Evolutionary conservation across 2,888 invertebrate genomes (phyloP).

Genomic region (Conistra vaccinii): DNA sequence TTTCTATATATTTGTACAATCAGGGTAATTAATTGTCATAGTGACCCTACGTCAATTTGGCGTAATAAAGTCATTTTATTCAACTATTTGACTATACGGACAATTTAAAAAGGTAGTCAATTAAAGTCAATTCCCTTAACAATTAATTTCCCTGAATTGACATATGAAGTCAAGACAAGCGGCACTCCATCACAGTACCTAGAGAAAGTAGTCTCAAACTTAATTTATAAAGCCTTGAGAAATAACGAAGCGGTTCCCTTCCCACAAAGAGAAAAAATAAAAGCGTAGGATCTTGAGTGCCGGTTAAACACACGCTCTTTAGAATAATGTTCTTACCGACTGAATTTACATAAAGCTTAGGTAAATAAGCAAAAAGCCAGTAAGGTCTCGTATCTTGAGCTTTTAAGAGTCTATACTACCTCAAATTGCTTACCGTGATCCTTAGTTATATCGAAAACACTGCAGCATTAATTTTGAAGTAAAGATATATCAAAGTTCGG

Average conservation of each 20-base stretch:
- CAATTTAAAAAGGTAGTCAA: no score
- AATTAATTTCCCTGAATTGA: no score
- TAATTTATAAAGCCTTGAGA: constrained; percentile 32
- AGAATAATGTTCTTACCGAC: constrained; percentile 57
- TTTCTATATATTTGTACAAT: neutral
- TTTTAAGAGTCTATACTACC: constrained; percentile 21
- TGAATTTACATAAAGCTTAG: constrained; percentile 57
- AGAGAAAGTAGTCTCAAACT: constrained; percentile 17
- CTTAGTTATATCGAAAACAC: no score
- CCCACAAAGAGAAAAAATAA: constrained; percentile 50
- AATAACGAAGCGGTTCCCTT: constrained; percentile 49
- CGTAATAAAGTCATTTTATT: neutral
- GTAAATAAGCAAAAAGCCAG: constrained; percentile 63
- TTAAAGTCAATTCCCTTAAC: neutral
- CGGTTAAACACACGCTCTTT: constrained; percentile 46
- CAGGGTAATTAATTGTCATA: neutral
- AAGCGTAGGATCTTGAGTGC: constrained; percentile 38
- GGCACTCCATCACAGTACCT: neutral
- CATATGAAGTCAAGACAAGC: neutral
- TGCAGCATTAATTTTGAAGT: no score
- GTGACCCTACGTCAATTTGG: neutral
- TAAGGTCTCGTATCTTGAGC: constrained; percentile 40
- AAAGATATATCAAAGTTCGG: no score
- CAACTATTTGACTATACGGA: neutral
- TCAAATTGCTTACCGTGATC: no score